Evolutionary conservation across 1,140 invertebrate species (phyloP).

Genomic region (Wiebesia pumilae): DNA sequence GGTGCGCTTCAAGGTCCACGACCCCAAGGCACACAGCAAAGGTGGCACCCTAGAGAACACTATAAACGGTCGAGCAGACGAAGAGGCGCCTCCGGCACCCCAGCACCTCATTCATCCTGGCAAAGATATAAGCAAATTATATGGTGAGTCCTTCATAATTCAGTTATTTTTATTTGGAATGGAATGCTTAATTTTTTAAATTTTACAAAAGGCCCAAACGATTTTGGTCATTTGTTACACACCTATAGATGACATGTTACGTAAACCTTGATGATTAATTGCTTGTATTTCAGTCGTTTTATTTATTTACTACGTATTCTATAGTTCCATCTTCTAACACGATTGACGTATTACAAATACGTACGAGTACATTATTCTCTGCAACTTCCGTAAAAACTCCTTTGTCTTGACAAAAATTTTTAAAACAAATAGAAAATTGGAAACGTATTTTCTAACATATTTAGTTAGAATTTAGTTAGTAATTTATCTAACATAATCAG

Average conservation of each 20-base stretch:
- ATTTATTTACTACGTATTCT: background rate
- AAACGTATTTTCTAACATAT: too few relatives aligned
- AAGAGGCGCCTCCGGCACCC: constrained; percentile 82
- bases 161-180: background rate
- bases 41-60: constrained; percentile 92
- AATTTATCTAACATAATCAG: too few relatives aligned
- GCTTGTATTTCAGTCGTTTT: background rate
- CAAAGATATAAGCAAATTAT: constrained; percentile 91
- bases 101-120: constrained; percentile 86
- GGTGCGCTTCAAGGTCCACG: constrained; percentile 94
- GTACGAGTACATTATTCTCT: background rate
- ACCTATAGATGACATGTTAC: too few relatives aligned
- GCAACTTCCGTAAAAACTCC: background rate
- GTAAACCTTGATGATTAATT: background rate
- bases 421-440: too few relatives aligned
- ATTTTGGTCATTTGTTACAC: constrained; percentile 1
- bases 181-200: background rate
- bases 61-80: constrained; percentile 86
- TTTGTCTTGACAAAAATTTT: background rate
- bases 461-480: too few relatives aligned
- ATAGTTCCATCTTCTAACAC: background rate
- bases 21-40: constrained; percentile 93
- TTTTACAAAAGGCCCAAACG: background rate
- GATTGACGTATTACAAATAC: too few relatives aligned
- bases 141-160: constrained; percentile 72